A percentile compares a stretch with the other conserved stretches of the same genome.
Conservation (phyloP, 2,797 vertebrate species). For the Cynodonichthys magdalenae region DNA sequence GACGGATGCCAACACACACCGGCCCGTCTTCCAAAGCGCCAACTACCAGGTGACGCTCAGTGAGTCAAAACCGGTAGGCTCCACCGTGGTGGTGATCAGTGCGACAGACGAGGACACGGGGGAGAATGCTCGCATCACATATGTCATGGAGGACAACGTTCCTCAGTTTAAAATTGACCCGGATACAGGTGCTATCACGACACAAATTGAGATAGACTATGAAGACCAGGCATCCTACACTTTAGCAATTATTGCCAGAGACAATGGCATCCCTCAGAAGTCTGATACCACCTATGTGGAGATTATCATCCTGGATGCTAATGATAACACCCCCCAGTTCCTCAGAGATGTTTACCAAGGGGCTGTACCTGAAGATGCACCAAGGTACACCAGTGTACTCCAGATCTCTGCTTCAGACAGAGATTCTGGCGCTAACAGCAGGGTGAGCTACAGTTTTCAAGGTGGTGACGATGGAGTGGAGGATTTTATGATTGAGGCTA, state of each 20-base stretch:
- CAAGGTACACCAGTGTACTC: slow-evolving; percentile 90
- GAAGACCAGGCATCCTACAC: slow-evolving; percentile 96
- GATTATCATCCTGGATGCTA: slow-evolving; percentile 92
- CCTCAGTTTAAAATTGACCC: slow-evolving; percentile 95
- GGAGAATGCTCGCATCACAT: slow-evolving; percentile 95
- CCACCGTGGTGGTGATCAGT: slow-evolving; percentile 88
- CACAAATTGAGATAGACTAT: slow-evolving; percentile 92
- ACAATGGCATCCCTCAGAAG: slow-evolving; percentile 97
- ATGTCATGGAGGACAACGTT: slow-evolving; percentile 92
- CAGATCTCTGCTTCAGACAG: slow-evolving; percentile 93
- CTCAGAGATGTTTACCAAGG: slow-evolving; percentile 90
- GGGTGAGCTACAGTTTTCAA: slow-evolving; percentile 91
- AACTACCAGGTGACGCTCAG: slow-evolving; percentile 90
- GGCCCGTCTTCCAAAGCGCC: slow-evolving; percentile 94
- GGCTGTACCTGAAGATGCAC: slow-evolving; percentile 89
- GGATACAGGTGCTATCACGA: slow-evolving; percentile 90
- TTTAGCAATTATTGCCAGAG: slow-evolving; percentile 90
- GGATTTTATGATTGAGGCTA: slow-evolving; percentile 92
- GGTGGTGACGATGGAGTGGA: slow-evolving; percentile 94
- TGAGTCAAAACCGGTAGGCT: slow-evolving; percentile 90
- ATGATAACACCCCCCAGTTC: slow-evolving; percentile 92
- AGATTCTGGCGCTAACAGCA: slow-evolving; percentile 91
- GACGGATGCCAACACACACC: slow-evolving; percentile 96
- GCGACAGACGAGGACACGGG: slow-evolving; percentile 96
- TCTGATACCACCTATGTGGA: slow-evolving; percentile 95